phyloP scores from a whole-genome alignment of 1,140 invertebrate genomes.

The Rhopalosiphum maidis region DNA sequence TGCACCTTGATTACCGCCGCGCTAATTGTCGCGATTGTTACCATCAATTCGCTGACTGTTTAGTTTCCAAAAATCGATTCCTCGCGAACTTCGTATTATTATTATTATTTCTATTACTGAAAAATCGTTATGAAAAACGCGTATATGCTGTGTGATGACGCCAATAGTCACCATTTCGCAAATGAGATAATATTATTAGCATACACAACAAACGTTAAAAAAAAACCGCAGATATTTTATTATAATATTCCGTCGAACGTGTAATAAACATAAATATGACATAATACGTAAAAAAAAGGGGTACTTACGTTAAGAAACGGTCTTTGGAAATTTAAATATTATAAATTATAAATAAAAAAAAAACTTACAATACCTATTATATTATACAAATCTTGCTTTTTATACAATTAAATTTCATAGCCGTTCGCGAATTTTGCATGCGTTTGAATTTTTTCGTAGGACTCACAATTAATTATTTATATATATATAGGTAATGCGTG shows the following conservation, averaged over 20 bases:
- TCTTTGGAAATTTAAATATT: background rate
- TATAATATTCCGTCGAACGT: background rate
- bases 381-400: background rate
- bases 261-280: background rate
- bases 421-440: background rate
- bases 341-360: background rate
- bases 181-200: background rate
- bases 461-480: background rate
- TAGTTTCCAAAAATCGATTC: background rate
- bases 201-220: background rate
- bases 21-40: background rate
- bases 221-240: background rate
- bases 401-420: background rate
- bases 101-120: background rate
- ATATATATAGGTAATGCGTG: background rate
- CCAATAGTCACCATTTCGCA: background rate
- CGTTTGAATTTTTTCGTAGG: background rate
- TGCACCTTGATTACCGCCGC: background rate
- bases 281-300: background rate
- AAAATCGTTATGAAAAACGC: background rate
- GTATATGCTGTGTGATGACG: background rate
- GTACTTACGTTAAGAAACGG: background rate
- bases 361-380: background rate
- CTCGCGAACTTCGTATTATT: background rate
- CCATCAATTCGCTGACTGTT: background rate